Evolutionary conservation across 2,888 invertebrate genomes (phyloP).

Genomic region (Pachymerium ferrugineum): DNA sequence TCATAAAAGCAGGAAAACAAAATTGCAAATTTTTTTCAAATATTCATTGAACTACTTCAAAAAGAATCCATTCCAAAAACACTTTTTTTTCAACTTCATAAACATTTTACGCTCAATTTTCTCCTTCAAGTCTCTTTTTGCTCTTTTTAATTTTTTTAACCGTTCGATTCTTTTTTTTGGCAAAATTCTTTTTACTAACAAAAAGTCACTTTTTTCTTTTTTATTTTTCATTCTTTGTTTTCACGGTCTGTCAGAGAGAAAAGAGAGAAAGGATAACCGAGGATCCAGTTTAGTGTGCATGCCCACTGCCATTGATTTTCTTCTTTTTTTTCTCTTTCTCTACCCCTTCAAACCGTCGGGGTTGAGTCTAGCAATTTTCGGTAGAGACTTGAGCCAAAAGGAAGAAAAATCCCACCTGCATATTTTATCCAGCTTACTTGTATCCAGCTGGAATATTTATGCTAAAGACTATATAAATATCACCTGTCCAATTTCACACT

Average conservation of each 20-base stretch:
- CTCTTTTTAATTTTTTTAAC: background rate
- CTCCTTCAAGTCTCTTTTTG: background rate
- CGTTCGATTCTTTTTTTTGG: background rate
- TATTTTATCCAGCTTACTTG: constrained; percentile 3
- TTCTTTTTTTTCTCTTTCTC: background rate
- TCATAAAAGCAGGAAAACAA: background rate
- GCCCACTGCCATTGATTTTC: constrained; percentile 17
- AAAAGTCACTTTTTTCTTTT: constrained; percentile 19
- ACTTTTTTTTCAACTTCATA: background rate
- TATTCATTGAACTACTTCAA: background rate
- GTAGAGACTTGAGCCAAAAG: background rate
- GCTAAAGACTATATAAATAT: too few relatives aligned
- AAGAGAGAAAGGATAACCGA: constrained; percentile 17
- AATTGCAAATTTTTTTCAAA: too few relatives aligned
- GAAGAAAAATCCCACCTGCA: background rate
- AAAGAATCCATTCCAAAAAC: background rate
- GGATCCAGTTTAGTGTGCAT: constrained; percentile 24
- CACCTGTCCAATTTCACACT: too few relatives aligned
- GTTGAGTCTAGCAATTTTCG: background rate
- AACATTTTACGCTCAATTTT: constrained; percentile 10
- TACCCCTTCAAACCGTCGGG: background rate
- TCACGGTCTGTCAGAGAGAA: background rate
- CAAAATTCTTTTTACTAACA: constrained; percentile 6
- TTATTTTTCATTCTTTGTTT: constrained; percentile 7
- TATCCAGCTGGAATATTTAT: too few relatives aligned